These are phyloP conservation scores for Acronicta alni DNA, from an alignment of 2,888 invertebrate genomes.

Conservation along the genomic window DNA sequence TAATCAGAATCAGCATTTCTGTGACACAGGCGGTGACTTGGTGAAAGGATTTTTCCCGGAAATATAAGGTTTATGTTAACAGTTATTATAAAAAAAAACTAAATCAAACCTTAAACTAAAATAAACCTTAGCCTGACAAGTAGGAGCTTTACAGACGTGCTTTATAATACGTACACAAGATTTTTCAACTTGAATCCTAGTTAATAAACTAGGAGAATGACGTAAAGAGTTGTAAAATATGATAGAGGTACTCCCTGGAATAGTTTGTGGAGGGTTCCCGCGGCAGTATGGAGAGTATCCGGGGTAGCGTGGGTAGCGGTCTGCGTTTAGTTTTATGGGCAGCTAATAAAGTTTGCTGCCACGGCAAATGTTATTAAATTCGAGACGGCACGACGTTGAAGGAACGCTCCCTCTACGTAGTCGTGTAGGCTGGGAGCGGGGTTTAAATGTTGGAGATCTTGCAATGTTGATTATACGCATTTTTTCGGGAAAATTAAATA, in stretches of 20 bases:
- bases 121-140: not conserved
- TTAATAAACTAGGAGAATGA: constrained; percentile 18
- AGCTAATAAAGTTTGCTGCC: constrained; percentile 72
- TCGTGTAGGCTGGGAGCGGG: constrained; percentile 43
- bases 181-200: not conserved
- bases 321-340: constrained; percentile 63
- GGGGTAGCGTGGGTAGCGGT: constrained; percentile 24
- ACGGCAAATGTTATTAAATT: constrained; percentile 74
- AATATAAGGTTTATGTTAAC: too few relatives aligned
- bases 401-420: constrained; percentile 63
- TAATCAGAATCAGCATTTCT: too few relatives aligned
- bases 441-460: not conserved
- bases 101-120: not conserved
- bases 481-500: too few relatives aligned
- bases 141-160: not conserved
- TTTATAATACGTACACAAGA: not conserved
- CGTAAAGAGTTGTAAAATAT: constrained; percentile 38
- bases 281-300: constrained; percentile 17
- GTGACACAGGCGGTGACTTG: too few relatives aligned
- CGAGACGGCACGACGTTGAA: constrained; percentile 67
- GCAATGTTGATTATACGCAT: not conserved
- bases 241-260: constrained; percentile 25
- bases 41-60: too few relatives aligned
- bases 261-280: constrained; percentile 25
- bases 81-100: not conserved